Evolutionary conservation across 1,140 invertebrate genomes (phyloP), one percentile per base, ranked within the genome.

Genomic region (Ceratosolen fusciceps): DNA sequence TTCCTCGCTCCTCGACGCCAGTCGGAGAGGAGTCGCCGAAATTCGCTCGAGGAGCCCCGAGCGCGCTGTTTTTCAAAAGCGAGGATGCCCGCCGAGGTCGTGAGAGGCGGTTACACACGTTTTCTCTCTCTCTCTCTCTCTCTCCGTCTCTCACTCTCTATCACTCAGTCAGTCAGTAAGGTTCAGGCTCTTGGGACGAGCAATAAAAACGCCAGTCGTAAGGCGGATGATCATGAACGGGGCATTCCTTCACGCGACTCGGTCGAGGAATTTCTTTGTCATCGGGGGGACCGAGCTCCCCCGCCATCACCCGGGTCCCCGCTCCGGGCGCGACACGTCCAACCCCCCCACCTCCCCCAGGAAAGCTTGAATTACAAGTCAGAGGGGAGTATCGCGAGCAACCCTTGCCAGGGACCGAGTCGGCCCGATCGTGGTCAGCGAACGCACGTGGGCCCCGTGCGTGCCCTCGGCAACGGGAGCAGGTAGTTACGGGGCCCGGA

Each of bases 181-280:
- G 39, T 12, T 43, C 39, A 12, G 5, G 60, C 8, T 37, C 16
- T 37, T 7, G n/a, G n/a, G 16, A 65, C 37, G 19, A n/a, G 60
- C 34, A 65, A 65, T 65, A 65, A 65, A 65, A 37, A 14, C 31
- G 5, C 7, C 26, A 31, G 31, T 24, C 60, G 26, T 65, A 65
- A 65, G n/a, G 16, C 60, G 2, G 60, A 65, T 65, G 31, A 37
- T 37, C 1, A 0, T 65, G 31, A 21, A 3, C 49, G 16, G 9
- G 14, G 14, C 60, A 37, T 65, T 37, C 16, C 26, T 65, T 37
- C 16, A n/a, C 34, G 21, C 60, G 60, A 37, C 31, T 31, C 19
- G 60, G 2, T 19, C 31, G 31, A 54, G 49, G 49, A 72, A 72
- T 70, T 70, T 16, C 67, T 70, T 70, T 70, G 34, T 70, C 70